Base-by-base conservation (phyloP, 2,797 vertebrate genomes). In the Masticophis lateralis region DNA sequence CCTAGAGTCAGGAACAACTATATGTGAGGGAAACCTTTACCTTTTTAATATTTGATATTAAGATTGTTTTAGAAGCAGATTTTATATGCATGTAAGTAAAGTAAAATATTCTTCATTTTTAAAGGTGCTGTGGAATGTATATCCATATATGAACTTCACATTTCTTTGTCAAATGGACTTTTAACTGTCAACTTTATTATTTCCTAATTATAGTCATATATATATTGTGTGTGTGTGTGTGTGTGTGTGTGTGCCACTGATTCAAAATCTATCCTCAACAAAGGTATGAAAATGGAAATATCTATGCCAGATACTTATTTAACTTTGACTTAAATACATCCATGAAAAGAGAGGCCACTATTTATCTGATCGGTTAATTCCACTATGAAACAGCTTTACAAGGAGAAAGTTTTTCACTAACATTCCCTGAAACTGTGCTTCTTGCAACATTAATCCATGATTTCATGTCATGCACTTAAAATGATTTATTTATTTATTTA, bases 161-260 rank as follows among this genome's bases (percentile, higher is more conserved):
- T 51, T 92, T 66, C 4, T 91, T n/a, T 92, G 88, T 92, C 90
- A 88, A n/a, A 37, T 92, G 56, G 61, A 87, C 47, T 51, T 51
- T 51, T 51, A 51, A 51, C n/a, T 87, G 2, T 51, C 57, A 32
- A 86, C 1, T 11, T 13, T 63, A 9, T 61, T 13, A 32, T 51
- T 53, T 87, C 9, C 59, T 51, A 28, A 56, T 74, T 13, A 14
- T 56, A 11, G 0, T 86, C 12, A 63, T 63, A 28, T 28, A 28
- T 51, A 51, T 51, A 51, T 51, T 66, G 63, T 14, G 4, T 60
- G 3, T 63, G 0, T 66, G 4, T 63, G 10, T 28, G 27, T 63
- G 11, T 63, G 3, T 66, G 27, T n/a, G 63, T 2, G 1, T 2
- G 63, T 14, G 69, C 14, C 69, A 74, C 32, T 74, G 14, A 74